A percentile compares a stretch with the other conserved stretches of the same genome.
phyloP scores from a whole-genome alignment of 2,888 invertebrate genomes.

The Diploptera punctata region DNA sequence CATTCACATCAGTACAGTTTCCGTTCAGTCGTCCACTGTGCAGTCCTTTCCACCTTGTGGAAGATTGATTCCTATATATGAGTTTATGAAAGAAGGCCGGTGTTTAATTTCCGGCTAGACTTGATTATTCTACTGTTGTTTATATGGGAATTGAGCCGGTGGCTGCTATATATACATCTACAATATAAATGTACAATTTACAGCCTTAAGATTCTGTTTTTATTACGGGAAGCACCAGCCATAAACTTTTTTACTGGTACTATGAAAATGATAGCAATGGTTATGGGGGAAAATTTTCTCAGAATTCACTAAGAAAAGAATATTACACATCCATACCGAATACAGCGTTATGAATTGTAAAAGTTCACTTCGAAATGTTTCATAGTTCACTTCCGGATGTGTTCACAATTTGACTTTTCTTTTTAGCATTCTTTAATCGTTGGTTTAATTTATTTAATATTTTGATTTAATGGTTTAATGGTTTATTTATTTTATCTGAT shows the following conservation, averaged over 20 bases:
- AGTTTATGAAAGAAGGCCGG: no score
- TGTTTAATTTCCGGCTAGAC: neutral
- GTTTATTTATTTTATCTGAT: no score
- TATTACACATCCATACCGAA: neutral
- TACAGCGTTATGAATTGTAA: neutral
- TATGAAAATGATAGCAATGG: constrained; percentile 14
- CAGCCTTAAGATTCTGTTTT: constrained; percentile 2
- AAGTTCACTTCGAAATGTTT: neutral
- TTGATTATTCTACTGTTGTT: neutral
- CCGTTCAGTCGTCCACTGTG: no score
- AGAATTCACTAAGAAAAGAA: neutral
- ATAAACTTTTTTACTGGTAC: constrained; percentile 18
- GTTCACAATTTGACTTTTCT: no score
- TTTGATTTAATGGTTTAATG: no score
- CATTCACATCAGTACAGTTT: no score
- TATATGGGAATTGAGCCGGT: constrained; percentile 8
- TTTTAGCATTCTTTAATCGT: no score
- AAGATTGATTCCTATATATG: no score
- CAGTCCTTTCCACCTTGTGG: no score
- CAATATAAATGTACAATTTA: constrained; percentile 28
- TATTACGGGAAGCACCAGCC: constrained; percentile 20
- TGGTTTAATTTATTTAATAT: no score
- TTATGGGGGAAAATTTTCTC: neutral
- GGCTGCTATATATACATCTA: constrained; percentile 8
- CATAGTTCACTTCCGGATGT: neutral